phyloP scores from a whole-genome alignment of 2,888 invertebrate genomes.

The Nycteola revayana region DNA sequence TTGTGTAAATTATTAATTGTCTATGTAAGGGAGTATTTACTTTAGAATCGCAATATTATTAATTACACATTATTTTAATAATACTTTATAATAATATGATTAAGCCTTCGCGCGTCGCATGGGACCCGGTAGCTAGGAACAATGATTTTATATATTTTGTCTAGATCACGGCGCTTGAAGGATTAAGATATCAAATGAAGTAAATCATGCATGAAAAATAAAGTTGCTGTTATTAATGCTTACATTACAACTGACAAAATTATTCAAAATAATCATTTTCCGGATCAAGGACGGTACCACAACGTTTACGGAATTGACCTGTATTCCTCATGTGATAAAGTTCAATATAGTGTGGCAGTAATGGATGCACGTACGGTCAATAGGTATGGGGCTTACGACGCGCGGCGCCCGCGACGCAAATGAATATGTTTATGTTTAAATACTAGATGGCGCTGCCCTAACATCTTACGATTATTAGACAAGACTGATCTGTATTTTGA shows the following conservation, averaged over 20 bases:
- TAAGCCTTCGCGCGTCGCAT: slow-evolving; percentile 2
- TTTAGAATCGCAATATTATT: slow-evolving; percentile 2
- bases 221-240: slow-evolving; percentile 2
- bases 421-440: slow-evolving; percentile 10
- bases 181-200: slow-evolving; percentile 2
- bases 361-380: slow-evolving; percentile 7
- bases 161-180: slow-evolving; percentile 2
- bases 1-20: slow-evolving; percentile 2
- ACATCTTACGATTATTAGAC: slow-evolving; percentile 6
- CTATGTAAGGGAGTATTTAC: slow-evolving; percentile 2
- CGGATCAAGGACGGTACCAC: slow-evolving; percentile 10
- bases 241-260: slow-evolving; percentile 6
- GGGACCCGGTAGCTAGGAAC: slow-evolving; percentile 2
- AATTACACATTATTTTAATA: slow-evolving; percentile 2
- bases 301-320: slow-evolving; percentile 9
- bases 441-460: slow-evolving; percentile 6
- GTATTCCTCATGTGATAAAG: slow-evolving; percentile 8
- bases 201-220: slow-evolving; percentile 2
- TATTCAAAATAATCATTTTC: slow-evolving; percentile 10
- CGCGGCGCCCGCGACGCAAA: slow-evolving; percentile 9
- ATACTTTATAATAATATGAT: slow-evolving; percentile 2
- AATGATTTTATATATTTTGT: slow-evolving; percentile 2
- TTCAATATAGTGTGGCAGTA: slow-evolving; percentile 6
- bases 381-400: slow-evolving; percentile 1
- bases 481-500: slow-evolving; percentile 6